Conservation (phyloP, 2,113 vertebrate species). For the Rhinopomastus cyanomelas region DNA sequence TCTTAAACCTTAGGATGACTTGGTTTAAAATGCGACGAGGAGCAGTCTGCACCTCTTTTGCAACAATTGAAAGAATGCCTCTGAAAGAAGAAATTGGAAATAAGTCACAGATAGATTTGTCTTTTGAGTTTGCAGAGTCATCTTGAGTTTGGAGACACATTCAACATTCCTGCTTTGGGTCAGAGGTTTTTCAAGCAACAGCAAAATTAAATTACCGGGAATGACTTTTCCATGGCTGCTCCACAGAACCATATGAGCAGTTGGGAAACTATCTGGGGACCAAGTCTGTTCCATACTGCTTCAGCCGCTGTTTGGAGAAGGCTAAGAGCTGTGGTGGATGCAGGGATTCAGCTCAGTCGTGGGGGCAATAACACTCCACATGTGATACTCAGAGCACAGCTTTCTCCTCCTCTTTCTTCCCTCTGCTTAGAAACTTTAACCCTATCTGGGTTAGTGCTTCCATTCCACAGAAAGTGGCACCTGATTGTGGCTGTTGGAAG, state of each 20-base stretch:
- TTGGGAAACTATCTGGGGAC: conserved; percentile 55
- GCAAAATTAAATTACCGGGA: conserved; percentile 42
- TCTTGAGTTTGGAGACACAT: neutral
- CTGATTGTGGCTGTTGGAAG: no score
- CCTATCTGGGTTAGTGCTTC: no score
- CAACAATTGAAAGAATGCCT: no score
- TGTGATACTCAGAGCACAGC: neutral
- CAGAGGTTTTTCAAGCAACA: conserved; percentile 33
- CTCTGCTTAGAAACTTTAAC: neutral
- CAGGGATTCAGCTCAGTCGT: neutral
- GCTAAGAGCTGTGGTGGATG: conserved; percentile 47
- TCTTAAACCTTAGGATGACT: neutral
- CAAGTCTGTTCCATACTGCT: conserved; percentile 47
- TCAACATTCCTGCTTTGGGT: conserved; percentile 39
- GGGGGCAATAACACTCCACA: conserved; percentile 35
- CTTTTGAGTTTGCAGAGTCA: neutral
- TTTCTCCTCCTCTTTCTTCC: conserved; percentile 4
- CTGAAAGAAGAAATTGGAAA: neutral
- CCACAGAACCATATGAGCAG: conserved; percentile 29
- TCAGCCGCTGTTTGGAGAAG: conserved; percentile 48
- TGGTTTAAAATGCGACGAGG: neutral
- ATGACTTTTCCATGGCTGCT: conserved; percentile 30
- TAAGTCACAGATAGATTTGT: neutral
- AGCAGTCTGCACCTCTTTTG: neutral
- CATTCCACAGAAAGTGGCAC: no score